These are phyloP conservation scores for Drosophila pseudoananassae DNA, from an alignment of 1,140 invertebrate species.

Conservation along the genomic window DNA sequence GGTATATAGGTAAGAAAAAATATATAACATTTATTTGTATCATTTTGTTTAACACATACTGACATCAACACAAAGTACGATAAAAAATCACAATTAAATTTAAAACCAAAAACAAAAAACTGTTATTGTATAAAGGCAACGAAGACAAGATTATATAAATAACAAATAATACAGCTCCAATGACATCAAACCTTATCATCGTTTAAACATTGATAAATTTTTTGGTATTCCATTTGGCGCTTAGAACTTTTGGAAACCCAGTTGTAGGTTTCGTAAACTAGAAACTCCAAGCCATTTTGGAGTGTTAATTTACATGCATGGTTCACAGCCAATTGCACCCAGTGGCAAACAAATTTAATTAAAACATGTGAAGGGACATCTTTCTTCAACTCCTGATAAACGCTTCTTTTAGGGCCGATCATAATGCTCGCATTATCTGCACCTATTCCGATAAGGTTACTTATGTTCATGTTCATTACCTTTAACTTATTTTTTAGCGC, in stretches of 20 bases:
- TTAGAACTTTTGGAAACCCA: conserved; percentile 27
- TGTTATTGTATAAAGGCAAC: too few relatives aligned
- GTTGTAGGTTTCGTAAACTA: conserved; percentile 72
- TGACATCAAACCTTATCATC: conserved; percentile 6
- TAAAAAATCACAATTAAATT: too few relatives aligned
- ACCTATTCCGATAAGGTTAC: conserved; percentile 13
- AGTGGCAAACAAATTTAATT: conserved; percentile 30
- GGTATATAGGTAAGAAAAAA: too few relatives aligned
- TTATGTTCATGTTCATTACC: background rate
- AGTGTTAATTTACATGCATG: conserved; percentile 10
- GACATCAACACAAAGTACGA: background rate
- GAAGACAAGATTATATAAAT: too few relatives aligned
- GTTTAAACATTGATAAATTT: conserved; percentile 10
- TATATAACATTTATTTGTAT: too few relatives aligned
- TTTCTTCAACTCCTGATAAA: conserved; percentile 11
- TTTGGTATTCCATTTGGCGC: conserved; percentile 14
- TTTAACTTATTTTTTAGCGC: background rate
- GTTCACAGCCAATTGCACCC: conserved; percentile 23
- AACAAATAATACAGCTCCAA: background rate
- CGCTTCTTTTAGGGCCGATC: conserved; percentile 13
- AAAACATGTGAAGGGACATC: background rate
- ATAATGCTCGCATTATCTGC: conserved; percentile 18
- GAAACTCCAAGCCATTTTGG: conserved; percentile 10
- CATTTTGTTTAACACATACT: too few relatives aligned
- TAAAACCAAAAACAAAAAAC: too few relatives aligned